Evolutionary conservation across 1,140 invertebrate species (phyloP), one percentile per base, ranked within the genome.

Genomic region (Aphaenogaster rudis): DNA sequence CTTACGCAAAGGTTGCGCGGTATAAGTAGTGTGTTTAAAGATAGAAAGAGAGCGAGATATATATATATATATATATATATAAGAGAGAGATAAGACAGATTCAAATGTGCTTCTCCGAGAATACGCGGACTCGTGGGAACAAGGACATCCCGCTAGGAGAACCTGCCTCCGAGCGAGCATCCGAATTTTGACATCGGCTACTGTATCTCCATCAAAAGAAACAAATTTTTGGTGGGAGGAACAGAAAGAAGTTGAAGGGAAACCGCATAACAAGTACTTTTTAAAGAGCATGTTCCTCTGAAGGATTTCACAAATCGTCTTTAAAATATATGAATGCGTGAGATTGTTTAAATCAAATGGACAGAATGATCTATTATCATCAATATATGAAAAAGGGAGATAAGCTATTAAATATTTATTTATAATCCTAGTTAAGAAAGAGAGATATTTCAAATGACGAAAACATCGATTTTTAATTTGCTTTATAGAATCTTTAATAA

Each of bases 111-210:
- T 89, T 88, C 86, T 87, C 89, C 86, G 66, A 87, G 88, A 72
- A 79, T 86, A 87, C 66, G 86, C 72, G 76, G 69, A 87, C 82
- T 88, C 91, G 92, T 94, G 93, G 91, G 93, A 94, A 93, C 90
- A 39, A 50, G 48, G 89, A 89, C 93, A 94, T 88, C 72, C 91
- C 81, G 76, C 74, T 64, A 67, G 28, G 33, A 45, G n/a, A 67
- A 39, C 39, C 63, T 48, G 57, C 74, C 88, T 28, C n/a, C 45
- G 64, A 84, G 76, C 85, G 9, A 48, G 80, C 54, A 61, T 50
- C 54, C 64, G 33, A 86, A 72, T 52, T 82, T 82, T 50, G 86
- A 36, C 42, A 21, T 85, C 45, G 45, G 13, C 9, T 17, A 33
- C 52, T 50, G 66, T 61, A 42, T 17, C 54, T 67, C n/a, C 63